Evolutionary conservation across 1,140 invertebrate species (phyloP).

Genomic region (Drosophila sp.): DNA sequence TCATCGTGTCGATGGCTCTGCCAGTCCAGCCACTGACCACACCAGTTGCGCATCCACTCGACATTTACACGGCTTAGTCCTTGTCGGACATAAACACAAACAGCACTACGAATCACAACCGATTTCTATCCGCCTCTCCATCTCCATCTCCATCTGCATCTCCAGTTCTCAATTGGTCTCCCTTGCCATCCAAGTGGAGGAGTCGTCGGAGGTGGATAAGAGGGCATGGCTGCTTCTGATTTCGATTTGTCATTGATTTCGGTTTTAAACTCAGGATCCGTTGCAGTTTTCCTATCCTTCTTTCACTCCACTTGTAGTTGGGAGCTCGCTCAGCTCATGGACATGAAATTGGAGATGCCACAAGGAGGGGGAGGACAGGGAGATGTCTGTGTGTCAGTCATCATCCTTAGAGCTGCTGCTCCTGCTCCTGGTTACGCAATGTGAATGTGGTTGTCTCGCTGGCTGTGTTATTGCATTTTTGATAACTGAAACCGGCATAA

Average conservation of each 20-base stretch:
- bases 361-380: background rate
- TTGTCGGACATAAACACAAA: conserved; percentile 49
- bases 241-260: conserved; percentile 45
- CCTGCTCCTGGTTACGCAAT: conserved; percentile 2
- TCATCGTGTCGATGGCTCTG: conserved; percentile 2
- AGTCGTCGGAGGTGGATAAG: conserved; percentile 18
- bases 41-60: conserved; percentile 8
- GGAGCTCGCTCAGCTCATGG: conserved; percentile 23
- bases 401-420: conserved; percentile 13
- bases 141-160: background rate
- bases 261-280: conserved; percentile 5
- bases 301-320: background rate
- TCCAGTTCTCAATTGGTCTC: conserved; percentile 3
- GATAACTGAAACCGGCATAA: conserved; percentile 28
- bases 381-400: conserved; percentile 8
- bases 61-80: conserved; percentile 51
- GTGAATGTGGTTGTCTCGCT: background rate
- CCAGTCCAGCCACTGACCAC: conserved; percentile 10
- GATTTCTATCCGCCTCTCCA: conserved; percentile 14
- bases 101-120: conserved; percentile 22
- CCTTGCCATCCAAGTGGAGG: conserved; percentile 8
- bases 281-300: background rate
- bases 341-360: conserved; percentile 35
- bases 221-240: conserved; percentile 23
- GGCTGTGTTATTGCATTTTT: conserved; percentile 8